These are phyloP conservation scores for Drosophila koepferae DNA, from an alignment of 2,888 invertebrate genomes.

Conservation along the genomic window DNA sequence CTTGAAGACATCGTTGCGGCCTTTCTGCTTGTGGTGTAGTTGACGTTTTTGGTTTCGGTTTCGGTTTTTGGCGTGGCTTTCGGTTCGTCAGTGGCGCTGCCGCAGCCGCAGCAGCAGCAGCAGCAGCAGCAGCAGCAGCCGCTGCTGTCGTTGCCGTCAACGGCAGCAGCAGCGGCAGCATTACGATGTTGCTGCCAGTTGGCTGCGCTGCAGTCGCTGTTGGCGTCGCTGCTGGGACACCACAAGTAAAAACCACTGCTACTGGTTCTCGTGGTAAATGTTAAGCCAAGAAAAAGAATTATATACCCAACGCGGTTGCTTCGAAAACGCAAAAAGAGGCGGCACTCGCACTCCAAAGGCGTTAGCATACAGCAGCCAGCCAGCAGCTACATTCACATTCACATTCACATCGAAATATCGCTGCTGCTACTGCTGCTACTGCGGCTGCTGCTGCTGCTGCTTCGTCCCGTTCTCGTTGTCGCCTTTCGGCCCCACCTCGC, in stretches of 20 bases:
- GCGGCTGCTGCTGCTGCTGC: conserved; percentile 41
- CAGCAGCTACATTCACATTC: conserved; percentile 14
- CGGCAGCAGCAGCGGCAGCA: not conserved
- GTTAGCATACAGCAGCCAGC: conserved; percentile 31
- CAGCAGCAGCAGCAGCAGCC: not conserved
- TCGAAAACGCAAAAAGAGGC: conserved; percentile 61
- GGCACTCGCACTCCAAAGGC: conserved; percentile 57
- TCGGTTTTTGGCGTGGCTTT: conserved; percentile 70
- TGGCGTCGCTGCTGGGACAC: conserved; percentile 67
- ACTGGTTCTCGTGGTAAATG: conserved; percentile 85
- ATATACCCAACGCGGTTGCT: conserved; percentile 64
- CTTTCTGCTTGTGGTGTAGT: conserved; percentile 80
- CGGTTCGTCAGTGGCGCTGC: conserved; percentile 45
- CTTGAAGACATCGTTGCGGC: conserved; percentile 80
- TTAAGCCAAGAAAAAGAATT: conserved; percentile 82
- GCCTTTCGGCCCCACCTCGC: conserved; percentile 3
- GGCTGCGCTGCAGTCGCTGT: conserved; percentile 21
- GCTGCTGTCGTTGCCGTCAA: not conserved
- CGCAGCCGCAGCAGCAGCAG: conserved; percentile 1
- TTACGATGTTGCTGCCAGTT: conserved; percentile 11
- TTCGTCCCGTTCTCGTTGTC: conserved; percentile 39
- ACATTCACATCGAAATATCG: conserved; percentile 23
- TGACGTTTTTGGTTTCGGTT: conserved; percentile 77
- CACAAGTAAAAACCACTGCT: conserved; percentile 85
- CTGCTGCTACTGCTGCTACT: conserved; percentile 40